Evolutionary conservation across 1,140 invertebrate species (phyloP).

Genomic region (Aphaenogaster ashmeadi): DNA sequence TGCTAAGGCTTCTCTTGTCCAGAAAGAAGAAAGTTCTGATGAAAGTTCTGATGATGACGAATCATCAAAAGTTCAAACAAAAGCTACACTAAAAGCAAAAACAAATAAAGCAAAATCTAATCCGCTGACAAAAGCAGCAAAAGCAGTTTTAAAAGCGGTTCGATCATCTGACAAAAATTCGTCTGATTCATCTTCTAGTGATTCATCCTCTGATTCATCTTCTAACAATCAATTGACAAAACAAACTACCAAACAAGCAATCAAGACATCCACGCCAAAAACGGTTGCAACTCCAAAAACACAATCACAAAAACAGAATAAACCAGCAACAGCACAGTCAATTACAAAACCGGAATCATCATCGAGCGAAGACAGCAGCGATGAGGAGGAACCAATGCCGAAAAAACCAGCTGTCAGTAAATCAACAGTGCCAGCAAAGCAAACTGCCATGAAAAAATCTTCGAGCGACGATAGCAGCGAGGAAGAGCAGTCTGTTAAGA

Average conservation of each 20-base stretch:
- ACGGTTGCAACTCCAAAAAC: background rate
- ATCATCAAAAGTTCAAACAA: constrained; percentile 45
- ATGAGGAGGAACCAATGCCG: constrained; percentile 65
- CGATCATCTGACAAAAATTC: constrained; percentile 25
- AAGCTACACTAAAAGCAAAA: constrained; percentile 57
- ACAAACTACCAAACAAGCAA: background rate
- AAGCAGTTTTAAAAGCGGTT: constrained; percentile 26
- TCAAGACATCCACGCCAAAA: constrained; percentile 17
- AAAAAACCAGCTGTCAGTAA: constrained; percentile 56
- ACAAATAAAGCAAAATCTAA: constrained; percentile 63
- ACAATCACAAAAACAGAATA: constrained; percentile 37
- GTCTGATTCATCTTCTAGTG: constrained; percentile 62
- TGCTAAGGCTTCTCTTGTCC: constrained; percentile 67
- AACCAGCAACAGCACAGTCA: constrained; percentile 11
- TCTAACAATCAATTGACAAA: constrained; percentile 68
- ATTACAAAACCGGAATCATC: constrained; percentile 65
- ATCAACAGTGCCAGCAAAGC: background rate
- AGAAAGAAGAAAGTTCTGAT: constrained; percentile 86
- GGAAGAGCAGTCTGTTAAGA: constrained; percentile 34
- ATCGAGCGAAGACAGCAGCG: constrained; percentile 73
- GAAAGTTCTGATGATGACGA: constrained; percentile 81
- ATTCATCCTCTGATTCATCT: constrained; percentile 73
- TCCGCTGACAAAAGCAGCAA: constrained; percentile 61
- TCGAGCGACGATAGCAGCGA: constrained; percentile 62
- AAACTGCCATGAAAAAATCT: constrained; percentile 15